Percentiles rank a stretch among this genome's conserved stretches.
Conservation (phyloP, 1,140 invertebrate genomes). For the Cepaea nemoralis region DNA sequence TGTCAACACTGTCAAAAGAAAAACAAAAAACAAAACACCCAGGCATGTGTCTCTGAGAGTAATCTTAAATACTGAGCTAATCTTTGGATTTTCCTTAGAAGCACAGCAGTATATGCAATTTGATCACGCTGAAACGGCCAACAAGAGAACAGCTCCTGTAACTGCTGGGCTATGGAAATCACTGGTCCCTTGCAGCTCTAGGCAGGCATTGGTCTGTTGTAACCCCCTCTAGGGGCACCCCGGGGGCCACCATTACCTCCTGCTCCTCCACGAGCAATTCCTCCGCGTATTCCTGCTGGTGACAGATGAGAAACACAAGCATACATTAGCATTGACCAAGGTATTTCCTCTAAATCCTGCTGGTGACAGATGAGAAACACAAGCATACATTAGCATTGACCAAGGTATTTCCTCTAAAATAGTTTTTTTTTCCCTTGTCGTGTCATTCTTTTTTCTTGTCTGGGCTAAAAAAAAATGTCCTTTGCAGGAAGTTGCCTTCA, state of each 20-base stretch:
- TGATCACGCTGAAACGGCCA: background rate
- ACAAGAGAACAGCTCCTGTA: background rate
- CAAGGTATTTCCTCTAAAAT: too few relatives aligned
- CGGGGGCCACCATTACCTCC: background rate
- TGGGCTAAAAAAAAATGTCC: too few relatives aligned
- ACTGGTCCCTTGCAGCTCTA: background rate
- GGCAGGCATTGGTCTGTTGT: constrained; percentile 17
- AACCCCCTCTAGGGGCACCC: constrained; percentile 8
- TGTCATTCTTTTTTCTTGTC: too few relatives aligned
- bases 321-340: too few relatives aligned
- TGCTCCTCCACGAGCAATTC: constrained; percentile 17
- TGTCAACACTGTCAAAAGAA: background rate
- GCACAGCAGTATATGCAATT: background rate
- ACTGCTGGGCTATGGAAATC: background rate
- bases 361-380: background rate
- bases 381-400: too few relatives aligned
- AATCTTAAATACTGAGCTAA: background rate
- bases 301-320: background rate
- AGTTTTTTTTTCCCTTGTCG: too few relatives aligned
- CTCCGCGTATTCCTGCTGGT: constrained; percentile 40
- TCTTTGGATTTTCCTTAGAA: background rate
- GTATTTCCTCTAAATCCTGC: too few relatives aligned
- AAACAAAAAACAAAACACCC: background rate
- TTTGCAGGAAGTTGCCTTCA: too few relatives aligned
- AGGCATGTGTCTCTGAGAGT: background rate